Evolutionary conservation across 1,140 invertebrate genomes (phyloP), one percentile per base, ranked within the genome.

Genomic region (Trichonephila inaurata): DNA sequence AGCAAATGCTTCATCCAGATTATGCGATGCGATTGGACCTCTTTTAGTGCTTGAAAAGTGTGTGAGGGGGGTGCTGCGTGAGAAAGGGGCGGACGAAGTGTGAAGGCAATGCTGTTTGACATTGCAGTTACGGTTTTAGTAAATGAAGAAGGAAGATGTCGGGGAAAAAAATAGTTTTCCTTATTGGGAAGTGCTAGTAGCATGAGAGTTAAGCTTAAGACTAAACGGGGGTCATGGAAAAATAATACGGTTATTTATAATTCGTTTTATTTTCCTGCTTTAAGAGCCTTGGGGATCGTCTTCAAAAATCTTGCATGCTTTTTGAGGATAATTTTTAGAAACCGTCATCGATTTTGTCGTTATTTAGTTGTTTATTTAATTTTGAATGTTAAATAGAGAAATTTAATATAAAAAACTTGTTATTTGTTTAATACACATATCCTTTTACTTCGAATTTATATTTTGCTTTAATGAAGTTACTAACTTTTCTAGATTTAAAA

Each of bases 61-160:
- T 60, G 89, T 58, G 51, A 10, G 51, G 64, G 21, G 88, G 88
- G 10, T 51, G 10, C 51, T 58, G 64, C 18, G 60, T 33, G 72
- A 24, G 72, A 28, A 24, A 18, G 64, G 21, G 88, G 88, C 18
- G 40, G 44, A 60, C n/a, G 44, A 92, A 64, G 44, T 60, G 44
- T 92, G 91, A 92, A 69, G 91, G 44, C 40, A 77, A 92, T 92
- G 64, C 24, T 87, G 91, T 92, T 92, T 92, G 91, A 92, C 91
- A 87, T 87, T 61, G 82, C 82, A 87, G 82, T 87, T 87, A 72
- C 91, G 66, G 83, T 77, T 92, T 40, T 87, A 58, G 91, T 33
- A 92, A 92, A 92, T 92, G 90, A 92, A 92, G 91, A 92, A 87
- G 83, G 91, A 92, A 24, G 40, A 21, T 82, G 89, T 1, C 2